phyloP scores from a whole-genome alignment of 2,797 vertebrate genomes.

The Mastacembelus armatus region DNA sequence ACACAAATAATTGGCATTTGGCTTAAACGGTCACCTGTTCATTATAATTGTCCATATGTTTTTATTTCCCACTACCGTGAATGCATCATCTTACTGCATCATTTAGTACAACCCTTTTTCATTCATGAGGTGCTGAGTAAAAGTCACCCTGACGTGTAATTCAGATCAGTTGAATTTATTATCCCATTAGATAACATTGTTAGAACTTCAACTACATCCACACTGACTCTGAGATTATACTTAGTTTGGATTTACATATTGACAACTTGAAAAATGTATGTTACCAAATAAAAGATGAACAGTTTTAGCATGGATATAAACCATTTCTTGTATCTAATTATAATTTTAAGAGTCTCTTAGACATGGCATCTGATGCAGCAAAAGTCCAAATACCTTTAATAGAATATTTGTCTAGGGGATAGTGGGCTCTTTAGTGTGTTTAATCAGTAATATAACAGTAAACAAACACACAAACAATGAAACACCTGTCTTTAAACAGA shows the following conservation, averaged over 20 bases:
- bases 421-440: conserved; percentile 22
- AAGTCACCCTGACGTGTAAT: conserved; percentile 13
- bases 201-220: conserved; percentile 32
- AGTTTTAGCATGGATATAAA: background rate
- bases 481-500: conserved; percentile 36
- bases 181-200: conserved; percentile 18
- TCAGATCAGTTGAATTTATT: conserved; percentile 53
- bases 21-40: rapidly evolving
- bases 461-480: conserved; percentile 20
- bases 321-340: conserved; percentile 3
- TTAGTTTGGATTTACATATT: conserved; percentile 15
- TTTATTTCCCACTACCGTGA: background rate
- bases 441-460: conserved; percentile 36
- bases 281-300: conserved; percentile 13
- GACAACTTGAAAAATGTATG: conserved; percentile 13
- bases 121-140: background rate
- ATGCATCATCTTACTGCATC: background rate
- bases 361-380: conserved; percentile 17
- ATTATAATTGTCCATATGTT: background rate
- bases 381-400: conserved; percentile 11
- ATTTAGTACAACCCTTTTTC: rapidly evolving
- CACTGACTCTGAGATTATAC: conserved; percentile 16
- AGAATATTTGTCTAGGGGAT: conserved; percentile 27
- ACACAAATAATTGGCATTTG: background rate
- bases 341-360: conserved; percentile 15